Percentiles rank a stretch among this genome's conserved stretches.
Conservation (phyloP, 2,888 invertebrate species). For the Priocnemis perturbator region DNA sequence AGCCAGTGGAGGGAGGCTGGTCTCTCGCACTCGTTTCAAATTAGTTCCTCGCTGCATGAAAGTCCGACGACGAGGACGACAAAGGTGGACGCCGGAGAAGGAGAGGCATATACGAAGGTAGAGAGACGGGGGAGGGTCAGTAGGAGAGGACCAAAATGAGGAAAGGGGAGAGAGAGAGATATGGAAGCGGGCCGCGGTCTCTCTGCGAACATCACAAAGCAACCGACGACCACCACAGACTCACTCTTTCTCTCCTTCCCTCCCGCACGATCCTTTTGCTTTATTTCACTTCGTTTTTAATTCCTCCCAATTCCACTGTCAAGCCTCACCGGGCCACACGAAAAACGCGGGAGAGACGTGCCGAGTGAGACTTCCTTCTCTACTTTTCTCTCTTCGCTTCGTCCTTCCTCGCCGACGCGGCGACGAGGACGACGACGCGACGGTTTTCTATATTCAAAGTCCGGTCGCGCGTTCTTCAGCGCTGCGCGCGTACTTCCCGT, state of each 20-base stretch:
- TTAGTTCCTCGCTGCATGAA: conserved; percentile 61
- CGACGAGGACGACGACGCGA: too few relatives aligned
- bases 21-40: conserved; percentile 59
- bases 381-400: neutral
- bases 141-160: conserved; percentile 22
- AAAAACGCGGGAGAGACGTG: conserved; percentile 53
- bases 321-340: conserved; percentile 45
- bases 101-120: conserved; percentile 12
- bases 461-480: too few relatives aligned
- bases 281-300: conserved; percentile 67
- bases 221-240: conserved; percentile 52
- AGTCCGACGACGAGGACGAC: conserved; percentile 23
- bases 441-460: too few relatives aligned
- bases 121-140: conserved; percentile 10
- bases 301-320: conserved; percentile 65
- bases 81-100: conserved; percentile 22
- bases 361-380: conserved; percentile 9
- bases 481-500: too few relatives aligned
- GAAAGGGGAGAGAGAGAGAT: conserved; percentile 39
- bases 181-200: conserved; percentile 39
- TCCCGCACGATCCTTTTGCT: conserved; percentile 53
- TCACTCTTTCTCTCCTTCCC: conserved; percentile 3
- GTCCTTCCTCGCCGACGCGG: conserved; percentile 10
- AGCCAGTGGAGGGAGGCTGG: conserved; percentile 26
- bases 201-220: conserved; percentile 64